Evolutionary conservation across 2,888 invertebrate species (phyloP).

Genomic region (Sesamia inferens): DNA sequence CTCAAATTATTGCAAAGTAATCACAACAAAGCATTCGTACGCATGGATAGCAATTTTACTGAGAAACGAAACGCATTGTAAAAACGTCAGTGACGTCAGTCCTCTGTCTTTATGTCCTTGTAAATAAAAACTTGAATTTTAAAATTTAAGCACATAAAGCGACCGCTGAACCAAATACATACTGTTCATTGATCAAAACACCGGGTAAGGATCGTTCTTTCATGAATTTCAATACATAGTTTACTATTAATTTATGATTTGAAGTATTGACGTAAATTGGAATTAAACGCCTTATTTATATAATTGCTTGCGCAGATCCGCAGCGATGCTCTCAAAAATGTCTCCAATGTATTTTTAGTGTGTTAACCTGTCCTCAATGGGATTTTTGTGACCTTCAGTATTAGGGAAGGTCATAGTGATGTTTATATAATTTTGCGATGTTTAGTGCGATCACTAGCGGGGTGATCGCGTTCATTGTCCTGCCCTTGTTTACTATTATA

Average conservation of each 20-base stretch:
- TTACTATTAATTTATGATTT: conserved; percentile 9
- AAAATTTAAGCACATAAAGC: conserved; percentile 60
- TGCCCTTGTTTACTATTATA: conserved; percentile 74
- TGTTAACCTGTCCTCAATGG: conserved; percentile 52
- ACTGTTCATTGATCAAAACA: conserved; percentile 33
- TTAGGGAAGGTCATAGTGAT: conserved; percentile 80
- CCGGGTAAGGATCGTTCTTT: conserved; percentile 42
- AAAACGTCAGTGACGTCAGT: conserved; percentile 69
- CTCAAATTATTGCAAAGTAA: too few species aligned
- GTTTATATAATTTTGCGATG: conserved; percentile 69
- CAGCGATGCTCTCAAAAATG: conserved; percentile 22
- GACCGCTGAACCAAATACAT: conserved; percentile 41
- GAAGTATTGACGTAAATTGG: conserved; percentile 14
- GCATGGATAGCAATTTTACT: background rate
- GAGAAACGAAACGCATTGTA: conserved; percentile 46
- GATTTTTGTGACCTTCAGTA: conserved; percentile 79
- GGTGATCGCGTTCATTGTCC: conserved; percentile 73
- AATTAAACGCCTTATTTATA: conserved; percentile 42
- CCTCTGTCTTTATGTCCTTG: conserved; percentile 67
- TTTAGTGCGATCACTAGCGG: conserved; percentile 68
- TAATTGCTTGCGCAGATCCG: conserved; percentile 36
- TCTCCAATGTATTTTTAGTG: conserved; percentile 62
- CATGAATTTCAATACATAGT: conserved; percentile 1
- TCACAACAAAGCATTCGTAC: conserved; percentile 31
- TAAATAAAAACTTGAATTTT: conserved; percentile 72